Evolutionary conservation across 2,888 invertebrate genomes (phyloP), one percentile per base, ranked within the genome.

Genomic region (Nomada fucata): DNA sequence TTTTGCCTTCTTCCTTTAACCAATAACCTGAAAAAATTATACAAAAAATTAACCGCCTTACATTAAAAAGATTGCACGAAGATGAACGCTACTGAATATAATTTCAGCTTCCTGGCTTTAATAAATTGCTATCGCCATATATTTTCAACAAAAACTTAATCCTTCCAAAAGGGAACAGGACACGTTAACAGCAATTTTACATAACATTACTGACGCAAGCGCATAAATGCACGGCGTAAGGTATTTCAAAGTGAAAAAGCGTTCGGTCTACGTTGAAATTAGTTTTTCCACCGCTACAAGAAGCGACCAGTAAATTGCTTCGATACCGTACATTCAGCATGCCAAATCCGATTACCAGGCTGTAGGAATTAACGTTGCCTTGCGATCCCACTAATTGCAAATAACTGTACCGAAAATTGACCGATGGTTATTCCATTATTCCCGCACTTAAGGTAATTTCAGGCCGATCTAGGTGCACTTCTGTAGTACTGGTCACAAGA

Each of bases 401-500:
- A 15, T 82, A 82, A 82, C 82, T 79, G 79, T 82, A 75, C 20
- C 47, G 18, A 71, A 71, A 71, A 71, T 61, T 61, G 60, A 53
- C 47, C 63, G 52, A 76, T 52, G n/a, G 60, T 65, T 63, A 60
- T 72, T 63, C 52, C 61, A 60, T 74, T 59, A 65, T n/a, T n/a
- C 7, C 26, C 13, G 69, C 36, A 60, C 42, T 15, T 23, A n/a
- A 53, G 53, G 18, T 11, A 20, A n/a, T 26, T 42, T 20, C 18
- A 5, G 42, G 42, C 2, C 20, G 5, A 44, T 53, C 44, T 47
- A 1, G 10, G 0, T 26, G 18, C 42, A 29, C 15, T 2, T 18
- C 10, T 60, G 53, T 44, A 20, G 15, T 13, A 44, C 20, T 18
- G 13, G 1, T 7, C 1, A 11, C 15, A 15, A 47, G 3, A 10